Evolutionary conservation across 2,888 invertebrate genomes (phyloP), one percentile per base, ranked within the genome.

Genomic region (Limnephilus lunatus): DNA sequence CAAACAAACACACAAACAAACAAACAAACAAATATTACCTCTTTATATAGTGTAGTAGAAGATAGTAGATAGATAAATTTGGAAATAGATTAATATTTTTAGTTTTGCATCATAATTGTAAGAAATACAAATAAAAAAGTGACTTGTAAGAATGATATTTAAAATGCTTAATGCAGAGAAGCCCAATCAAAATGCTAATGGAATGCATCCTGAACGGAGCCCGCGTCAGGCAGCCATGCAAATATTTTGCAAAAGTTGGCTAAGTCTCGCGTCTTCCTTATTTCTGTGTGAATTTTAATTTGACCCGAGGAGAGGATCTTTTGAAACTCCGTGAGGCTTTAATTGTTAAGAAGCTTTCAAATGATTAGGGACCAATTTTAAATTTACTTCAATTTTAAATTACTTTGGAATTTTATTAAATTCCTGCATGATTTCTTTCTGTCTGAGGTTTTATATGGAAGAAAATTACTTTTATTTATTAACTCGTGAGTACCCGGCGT

Each of bases 341-440:
- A 85, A 53, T 90, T 90, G 90, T 90, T 85, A 85, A 90, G 90
- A 83, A 90, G 90, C 90, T 90, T 85, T 85, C 85, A 90, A 90
- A 53, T 85, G 83, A 90, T 90, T 85, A 85, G 44, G 53, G 35
- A 85, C 32, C 35, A 31, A 3, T 30, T 19, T 19, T 68, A 19
- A 19, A 68, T 68, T 25, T 25, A n/a, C 19, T 25, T 25, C 19
- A 68, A 68, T 25, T 68, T 68, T 9, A 25, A 68, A 25, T 68
- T 68, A 68, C 25, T n/a, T 68, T 68, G 1, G 68, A 68, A 19
- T 68, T 68, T n/a, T 9, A 9, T 68, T 19, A 68, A 5, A 25
- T 5, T 25, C 7, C 1, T 19, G 19, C 19, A 68, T 68, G 4
- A 25, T 7, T 19, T 25, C 53, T 68, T 68, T 68, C 9, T n/a